Conservation (phyloP, 2,888 invertebrate genomes). For the Apamea epomidion region DNA sequence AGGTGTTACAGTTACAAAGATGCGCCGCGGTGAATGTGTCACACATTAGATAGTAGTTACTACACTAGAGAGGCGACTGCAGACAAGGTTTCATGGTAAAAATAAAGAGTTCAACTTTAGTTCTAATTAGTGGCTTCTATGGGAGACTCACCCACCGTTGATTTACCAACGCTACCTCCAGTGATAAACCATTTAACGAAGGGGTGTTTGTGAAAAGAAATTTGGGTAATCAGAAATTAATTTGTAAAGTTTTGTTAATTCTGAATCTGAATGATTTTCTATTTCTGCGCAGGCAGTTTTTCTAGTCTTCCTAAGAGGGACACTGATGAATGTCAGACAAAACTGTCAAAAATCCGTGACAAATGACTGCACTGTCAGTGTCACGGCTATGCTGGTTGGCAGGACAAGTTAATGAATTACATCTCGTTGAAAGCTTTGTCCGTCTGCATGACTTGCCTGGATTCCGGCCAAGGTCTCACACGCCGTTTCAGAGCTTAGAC, state of each 20-base stretch:
- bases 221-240: background rate
- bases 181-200: background rate
- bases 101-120: background rate
- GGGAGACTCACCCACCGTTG: no score
- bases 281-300: background rate
- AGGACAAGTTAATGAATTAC: slow-evolving; percentile 26
- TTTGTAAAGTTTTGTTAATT: background rate
- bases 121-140: background rate
- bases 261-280: background rate
- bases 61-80: background rate
- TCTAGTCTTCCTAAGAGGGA: background rate
- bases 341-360: background rate
- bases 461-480: slow-evolving; percentile 84
- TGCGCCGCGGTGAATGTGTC: slow-evolving; percentile 28
- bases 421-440: slow-evolving; percentile 65
- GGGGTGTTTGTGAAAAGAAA: background rate
- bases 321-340: slow-evolving; percentile 1
- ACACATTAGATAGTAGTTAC: slow-evolving; percentile 8
- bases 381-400: background rate
- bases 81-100: background rate
- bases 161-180: background rate
- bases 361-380: background rate
- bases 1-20: slow-evolving; percentile 36
- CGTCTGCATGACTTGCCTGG: slow-evolving; percentile 75
- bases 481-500: slow-evolving; percentile 70